Conservation (phyloP, 2,113 vertebrate species). For the Poecilia latipinna region DNA sequence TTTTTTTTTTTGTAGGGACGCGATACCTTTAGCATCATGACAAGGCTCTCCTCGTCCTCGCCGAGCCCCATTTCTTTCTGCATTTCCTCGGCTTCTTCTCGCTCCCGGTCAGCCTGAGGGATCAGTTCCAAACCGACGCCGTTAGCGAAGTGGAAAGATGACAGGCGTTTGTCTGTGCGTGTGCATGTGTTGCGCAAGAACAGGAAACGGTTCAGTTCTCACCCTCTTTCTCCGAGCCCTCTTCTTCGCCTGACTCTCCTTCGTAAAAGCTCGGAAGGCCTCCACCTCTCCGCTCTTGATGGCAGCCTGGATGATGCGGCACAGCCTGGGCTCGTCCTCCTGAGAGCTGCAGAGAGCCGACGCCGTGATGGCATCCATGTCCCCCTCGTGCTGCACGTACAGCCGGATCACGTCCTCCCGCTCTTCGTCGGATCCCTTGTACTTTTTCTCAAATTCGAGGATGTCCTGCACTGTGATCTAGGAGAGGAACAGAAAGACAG, state of each 20-base stretch:
- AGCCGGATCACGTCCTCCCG: conserved; percentile 83
- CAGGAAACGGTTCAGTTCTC: conserved; percentile 18
- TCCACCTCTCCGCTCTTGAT: conserved; percentile 79
- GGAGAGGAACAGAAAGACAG: background rate
- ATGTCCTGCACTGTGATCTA: conserved; percentile 89
- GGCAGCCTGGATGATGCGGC: conserved; percentile 82
- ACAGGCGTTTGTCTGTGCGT: background rate
- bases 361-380: conserved; percentile 86
- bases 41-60: conserved; percentile 78
- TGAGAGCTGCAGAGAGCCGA: conserved; percentile 82
- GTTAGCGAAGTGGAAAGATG: background rate
- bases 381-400: conserved; percentile 84
- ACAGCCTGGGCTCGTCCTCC: conserved; percentile 86
- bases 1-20: background rate
- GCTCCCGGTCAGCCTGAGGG: conserved; percentile 85
- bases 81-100: conserved; percentile 84
- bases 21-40: conserved; percentile 84
- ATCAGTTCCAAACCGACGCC: background rate
- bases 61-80: conserved; percentile 84
- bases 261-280: conserved; percentile 80
- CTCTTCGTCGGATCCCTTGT: conserved; percentile 88
- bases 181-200: background rate
- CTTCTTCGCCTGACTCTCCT: conserved; percentile 82
- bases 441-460: conserved; percentile 84
- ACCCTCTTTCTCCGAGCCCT: conserved; percentile 84